Conservation (phyloP, 1,140 invertebrate species). For the Panagrolaimus sp. region DNA sequence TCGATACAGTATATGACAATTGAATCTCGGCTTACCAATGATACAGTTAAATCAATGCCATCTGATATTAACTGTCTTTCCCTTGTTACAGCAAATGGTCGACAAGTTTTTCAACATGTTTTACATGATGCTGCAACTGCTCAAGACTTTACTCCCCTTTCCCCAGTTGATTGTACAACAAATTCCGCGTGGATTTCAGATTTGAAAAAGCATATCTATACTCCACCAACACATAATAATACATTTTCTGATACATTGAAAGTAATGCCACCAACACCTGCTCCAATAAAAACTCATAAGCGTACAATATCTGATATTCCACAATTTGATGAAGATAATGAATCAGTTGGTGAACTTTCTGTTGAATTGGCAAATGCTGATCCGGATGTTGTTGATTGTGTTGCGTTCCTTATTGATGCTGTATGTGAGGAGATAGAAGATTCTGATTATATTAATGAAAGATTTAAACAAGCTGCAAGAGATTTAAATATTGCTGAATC, state of each 20-base stretch:
- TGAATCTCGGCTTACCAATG: slow-evolving; percentile 33
- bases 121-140: slow-evolving; percentile 35
- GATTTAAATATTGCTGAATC: too few relatives aligned
- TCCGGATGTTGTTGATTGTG: slow-evolving; percentile 36
- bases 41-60: slow-evolving; percentile 41
- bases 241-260: neutral
- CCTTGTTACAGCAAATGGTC: slow-evolving; percentile 28
- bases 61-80: slow-evolving; percentile 36
- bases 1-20: slow-evolving; percentile 76
- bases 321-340: slow-evolving; percentile 49
- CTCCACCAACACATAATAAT: neutral
- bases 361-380: slow-evolving; percentile 33
- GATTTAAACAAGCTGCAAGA: neutral
- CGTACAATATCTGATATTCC: slow-evolving; percentile 50
- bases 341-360: slow-evolving; percentile 36
- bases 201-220: neutral
- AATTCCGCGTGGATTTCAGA: slow-evolving; percentile 1
- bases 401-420: slow-evolving; percentile 44
- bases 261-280: neutral
- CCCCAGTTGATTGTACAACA: neutral
- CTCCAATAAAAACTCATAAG: slow-evolving; percentile 25
- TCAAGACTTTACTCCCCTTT: neutral
- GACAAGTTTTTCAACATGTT: slow-evolving; percentile 45
- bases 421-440: slow-evolving; percentile 29
- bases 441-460: slow-evolving; percentile 26